phyloP scores from a whole-genome alignment of 2,113 vertebrate species.

The Anhinga rufa region DNA sequence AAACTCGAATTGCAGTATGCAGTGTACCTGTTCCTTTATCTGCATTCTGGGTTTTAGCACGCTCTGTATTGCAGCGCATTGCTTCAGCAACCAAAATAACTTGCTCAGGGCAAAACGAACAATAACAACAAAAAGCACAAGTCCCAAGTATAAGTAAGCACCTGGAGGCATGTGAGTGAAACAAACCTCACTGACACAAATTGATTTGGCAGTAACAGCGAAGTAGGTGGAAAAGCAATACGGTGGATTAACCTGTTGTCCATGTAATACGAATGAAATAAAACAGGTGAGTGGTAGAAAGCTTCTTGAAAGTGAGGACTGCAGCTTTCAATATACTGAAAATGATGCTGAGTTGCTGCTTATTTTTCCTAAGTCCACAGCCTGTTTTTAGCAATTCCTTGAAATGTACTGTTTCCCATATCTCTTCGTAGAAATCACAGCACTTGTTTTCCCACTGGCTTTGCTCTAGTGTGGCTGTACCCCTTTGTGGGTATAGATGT shows the following conservation, averaged over 20 bases:
- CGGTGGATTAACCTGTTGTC: not conserved
- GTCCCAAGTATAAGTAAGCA: not conserved
- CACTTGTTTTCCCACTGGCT: not conserved
- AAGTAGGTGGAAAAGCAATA: not conserved
- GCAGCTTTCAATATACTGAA: not conserved
- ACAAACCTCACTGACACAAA: slow-evolving; percentile 16
- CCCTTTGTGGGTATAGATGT: not conserved
- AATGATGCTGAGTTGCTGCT: not conserved
- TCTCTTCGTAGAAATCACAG: not conserved
- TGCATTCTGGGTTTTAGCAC: not conserved
- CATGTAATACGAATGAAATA: not conserved
- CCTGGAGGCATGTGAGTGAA: not conserved
- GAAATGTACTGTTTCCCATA: not conserved
- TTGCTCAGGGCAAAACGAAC: not conserved
- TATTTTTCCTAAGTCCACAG: not conserved
- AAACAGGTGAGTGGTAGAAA: not conserved
- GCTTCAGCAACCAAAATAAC: not conserved
- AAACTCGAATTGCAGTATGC: not conserved
- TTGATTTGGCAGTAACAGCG: slow-evolving; percentile 10
- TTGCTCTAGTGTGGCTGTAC: not conserved
- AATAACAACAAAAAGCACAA: not conserved
- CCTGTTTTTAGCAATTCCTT: not conserved
- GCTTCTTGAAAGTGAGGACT: not conserved
- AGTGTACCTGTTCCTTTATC: not conserved
- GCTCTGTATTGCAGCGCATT: not conserved